These are phyloP conservation scores for Parochlus steinenii DNA, from an alignment of 2,888 invertebrate species.

Conservation along the genomic window DNA sequence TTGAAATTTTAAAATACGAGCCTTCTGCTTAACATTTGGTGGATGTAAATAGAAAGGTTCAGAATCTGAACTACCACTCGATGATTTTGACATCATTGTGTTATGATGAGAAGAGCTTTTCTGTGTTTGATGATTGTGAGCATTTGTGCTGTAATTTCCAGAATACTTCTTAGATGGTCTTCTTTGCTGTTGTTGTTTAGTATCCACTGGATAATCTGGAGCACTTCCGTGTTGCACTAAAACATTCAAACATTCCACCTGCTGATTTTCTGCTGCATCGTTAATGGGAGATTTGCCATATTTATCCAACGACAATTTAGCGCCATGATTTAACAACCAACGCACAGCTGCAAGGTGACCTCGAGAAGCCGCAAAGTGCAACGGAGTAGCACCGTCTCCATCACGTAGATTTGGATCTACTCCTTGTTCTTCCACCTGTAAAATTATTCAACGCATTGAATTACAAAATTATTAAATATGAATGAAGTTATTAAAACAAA, in stretches of 20 bases:
- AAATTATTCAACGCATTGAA: slow-evolving; percentile 6
- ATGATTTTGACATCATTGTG: slow-evolving; percentile 30
- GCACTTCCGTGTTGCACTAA: slow-evolving; percentile 65
- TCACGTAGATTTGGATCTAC: slow-evolving; percentile 73
- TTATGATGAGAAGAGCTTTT: slow-evolving; percentile 15
- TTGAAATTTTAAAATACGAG: slow-evolving; percentile 15
- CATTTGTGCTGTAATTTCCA: slow-evolving; percentile 1
- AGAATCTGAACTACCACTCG: slow-evolving; percentile 29
- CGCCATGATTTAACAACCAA: slow-evolving; percentile 73
- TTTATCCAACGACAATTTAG: slow-evolving; percentile 62
- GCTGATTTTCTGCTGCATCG: slow-evolving; percentile 81
- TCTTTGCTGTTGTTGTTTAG: slow-evolving; percentile 23
- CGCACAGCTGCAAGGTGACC: slow-evolving; percentile 55
- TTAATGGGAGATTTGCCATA: slow-evolving; percentile 82
- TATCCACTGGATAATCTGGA: slow-evolving; percentile 41
- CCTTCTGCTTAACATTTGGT: slow-evolving; percentile 32
- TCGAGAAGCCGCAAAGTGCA: slow-evolving; percentile 76
- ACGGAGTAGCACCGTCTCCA: slow-evolving; percentile 75
- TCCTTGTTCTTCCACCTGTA: slow-evolving; percentile 62
- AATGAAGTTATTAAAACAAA: too few relatives aligned
- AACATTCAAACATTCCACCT: slow-evolving; percentile 71
- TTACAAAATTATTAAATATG: too few relatives aligned
- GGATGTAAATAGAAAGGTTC: slow-evolving; percentile 66
- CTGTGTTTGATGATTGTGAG: not conserved
- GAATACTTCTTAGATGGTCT: slow-evolving; percentile 16